Evolutionary conservation across 2,888 invertebrate genomes (phyloP), one percentile per base, ranked within the genome.

Genomic region (Teleiodes luculella): DNA sequence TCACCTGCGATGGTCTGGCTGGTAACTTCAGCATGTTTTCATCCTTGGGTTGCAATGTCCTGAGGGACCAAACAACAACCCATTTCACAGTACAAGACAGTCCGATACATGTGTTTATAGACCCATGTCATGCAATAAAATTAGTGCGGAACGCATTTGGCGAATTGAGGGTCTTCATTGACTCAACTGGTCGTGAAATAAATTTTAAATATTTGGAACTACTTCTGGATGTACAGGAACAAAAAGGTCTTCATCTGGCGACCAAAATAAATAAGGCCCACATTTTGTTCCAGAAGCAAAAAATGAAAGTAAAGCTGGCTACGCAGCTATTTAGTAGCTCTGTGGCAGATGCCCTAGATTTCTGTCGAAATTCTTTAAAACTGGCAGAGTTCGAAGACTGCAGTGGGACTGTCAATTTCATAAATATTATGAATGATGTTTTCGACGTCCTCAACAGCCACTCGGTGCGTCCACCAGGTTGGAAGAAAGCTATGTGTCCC

Each of bases 381-480:
- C 4, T 43, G n/a, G 3, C 4, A 5, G 20, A 18, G 2, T 43
- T 43, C 8, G 16, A 46, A 30, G 31, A 10, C 8, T 10, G 18
- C 13, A 13, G 36, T 2, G 61, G 58, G 1, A 64, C 62, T 2
- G 48, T 58, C 5, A 57, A 41, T 31, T 64, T 61, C 33, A 57
- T 61, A 8, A 55, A 43, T 0, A 24, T 58, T n/a, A 28, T 63
- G n/a, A 61, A 63, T 16, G 20, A 55, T 35, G 51, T 57, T 13
- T 63, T 63, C 48, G 64, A 62, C 24, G 54, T 55, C 1, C 39
- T 60, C 1, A 63, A 62, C 43, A 59, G 59, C 28, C 58, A 56
- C 16, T 61, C 57, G 0, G 31, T 60, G 1, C 55, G 61, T 2
- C 60, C 63, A 14, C 61, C 61, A 13, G 63, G 61, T 0, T 58